These are phyloP conservation scores for Psephotus haematonotus DNA, from an alignment of 2,113 vertebrate genomes.

Conservation along the genomic window DNA sequence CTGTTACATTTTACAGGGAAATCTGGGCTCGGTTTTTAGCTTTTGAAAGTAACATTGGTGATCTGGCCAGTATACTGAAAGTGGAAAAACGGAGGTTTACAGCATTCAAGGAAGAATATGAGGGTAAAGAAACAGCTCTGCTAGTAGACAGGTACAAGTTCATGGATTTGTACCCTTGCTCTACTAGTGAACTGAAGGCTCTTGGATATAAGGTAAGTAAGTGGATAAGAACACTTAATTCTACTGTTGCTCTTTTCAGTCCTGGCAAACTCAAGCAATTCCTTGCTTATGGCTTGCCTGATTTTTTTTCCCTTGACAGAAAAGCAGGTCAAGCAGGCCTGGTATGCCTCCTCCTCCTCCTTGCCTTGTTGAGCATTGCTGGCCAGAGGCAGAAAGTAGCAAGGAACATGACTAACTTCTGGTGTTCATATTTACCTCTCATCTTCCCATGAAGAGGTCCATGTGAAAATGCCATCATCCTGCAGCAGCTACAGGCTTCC, in stretches of 20 bases:
- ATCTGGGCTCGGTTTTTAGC: conserved; percentile 98
- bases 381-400: not conserved
- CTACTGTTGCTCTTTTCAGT: not conserved
- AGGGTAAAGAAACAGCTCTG: conserved; percentile 96
- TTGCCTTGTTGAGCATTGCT: not conserved
- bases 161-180: conserved; percentile 99
- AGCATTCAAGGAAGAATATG: conserved; percentile 97
- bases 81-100: conserved; percentile 95
- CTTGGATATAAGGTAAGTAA: conserved; percentile 93
- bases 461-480: not conserved
- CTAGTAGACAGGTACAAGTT: conserved; percentile 98
- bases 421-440: not conserved
- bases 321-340: not conserved
- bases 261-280: not conserved
- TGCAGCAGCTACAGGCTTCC: not conserved
- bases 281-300: not conserved
- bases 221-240: not conserved
- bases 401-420: not conserved
- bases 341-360: not conserved
- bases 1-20: conserved; percentile 78
- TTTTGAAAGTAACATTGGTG: conserved; percentile 98
- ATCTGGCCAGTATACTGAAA: conserved; percentile 97
- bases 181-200: conserved; percentile 93
- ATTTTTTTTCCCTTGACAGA: not conserved
- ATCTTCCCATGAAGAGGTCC: accelerated